phyloP scores from a whole-genome alignment of 2,888 invertebrate genomes.

The Cephus nigrinus region DNA sequence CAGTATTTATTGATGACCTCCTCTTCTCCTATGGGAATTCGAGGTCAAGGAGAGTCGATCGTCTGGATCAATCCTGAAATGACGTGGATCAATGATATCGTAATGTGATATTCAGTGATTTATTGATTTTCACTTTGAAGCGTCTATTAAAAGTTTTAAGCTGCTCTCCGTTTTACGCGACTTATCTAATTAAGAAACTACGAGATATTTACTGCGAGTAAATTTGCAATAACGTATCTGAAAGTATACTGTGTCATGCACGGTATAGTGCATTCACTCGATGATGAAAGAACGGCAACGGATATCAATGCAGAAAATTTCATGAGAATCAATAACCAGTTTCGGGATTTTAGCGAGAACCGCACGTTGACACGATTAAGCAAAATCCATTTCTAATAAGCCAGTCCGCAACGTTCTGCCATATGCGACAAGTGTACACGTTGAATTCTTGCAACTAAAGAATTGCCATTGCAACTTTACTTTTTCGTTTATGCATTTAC shows the following conservation, averaged over 20 bases:
- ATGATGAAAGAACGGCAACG: conserved; percentile 26
- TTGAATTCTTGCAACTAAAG: conserved; percentile 34
- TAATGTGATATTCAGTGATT: neutral
- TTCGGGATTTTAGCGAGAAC: neutral
- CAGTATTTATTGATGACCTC: conserved; percentile 3
- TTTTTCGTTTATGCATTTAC: neutral
- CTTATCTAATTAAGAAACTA: conserved; percentile 27
- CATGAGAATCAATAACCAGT: neutral
- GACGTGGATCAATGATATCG: neutral
- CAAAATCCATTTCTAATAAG: conserved; percentile 33
- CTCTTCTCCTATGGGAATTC: neutral
- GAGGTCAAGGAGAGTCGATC: neutral
- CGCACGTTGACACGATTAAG: neutral
- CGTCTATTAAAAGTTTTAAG: neutral
- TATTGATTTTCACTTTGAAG: neutral
- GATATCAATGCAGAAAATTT: conserved; percentile 9
- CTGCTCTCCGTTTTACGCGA: neutral
- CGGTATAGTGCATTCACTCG: conserved; percentile 25
- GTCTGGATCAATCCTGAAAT: neutral
- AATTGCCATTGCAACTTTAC: neutral
- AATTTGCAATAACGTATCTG: conserved; percentile 43
- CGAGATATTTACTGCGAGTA: conserved; percentile 31
- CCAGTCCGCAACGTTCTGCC: conserved; percentile 51
- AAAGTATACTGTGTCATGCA: conserved; percentile 37
- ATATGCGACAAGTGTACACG: conserved; percentile 41